Evolutionary conservation across 1,140 invertebrate genomes (phyloP).

Genomic region (Tetragnatha versicolor): DNA sequence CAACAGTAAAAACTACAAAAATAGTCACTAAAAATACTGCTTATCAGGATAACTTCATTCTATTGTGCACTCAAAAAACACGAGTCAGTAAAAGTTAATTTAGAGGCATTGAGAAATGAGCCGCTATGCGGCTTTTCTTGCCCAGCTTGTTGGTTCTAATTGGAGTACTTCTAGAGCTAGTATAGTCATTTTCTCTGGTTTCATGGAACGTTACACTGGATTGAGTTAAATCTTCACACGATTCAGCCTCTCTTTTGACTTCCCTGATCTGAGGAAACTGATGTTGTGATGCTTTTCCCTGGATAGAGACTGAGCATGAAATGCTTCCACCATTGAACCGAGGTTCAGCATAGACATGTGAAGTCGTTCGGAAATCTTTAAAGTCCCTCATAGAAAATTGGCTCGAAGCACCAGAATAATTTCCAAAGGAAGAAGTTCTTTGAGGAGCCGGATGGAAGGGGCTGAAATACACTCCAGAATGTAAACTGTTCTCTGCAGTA

Average conservation of each 20-base stretch:
- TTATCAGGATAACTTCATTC: not conserved
- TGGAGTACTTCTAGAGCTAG: constrained; percentile 47
- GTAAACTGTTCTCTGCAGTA: not conserved
- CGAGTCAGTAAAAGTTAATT: constrained; percentile 15
- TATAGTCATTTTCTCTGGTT: not conserved
- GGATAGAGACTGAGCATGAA: not conserved
- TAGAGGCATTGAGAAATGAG: constrained; percentile 40
- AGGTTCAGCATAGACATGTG: not conserved
- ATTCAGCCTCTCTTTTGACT: not conserved
- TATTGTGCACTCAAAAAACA: constrained; percentile 20
- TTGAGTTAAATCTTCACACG: constrained; percentile 7
- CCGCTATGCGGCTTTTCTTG: constrained; percentile 39
- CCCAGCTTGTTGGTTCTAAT: not conserved
- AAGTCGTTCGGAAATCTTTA: not conserved
- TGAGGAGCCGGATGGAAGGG: not conserved
- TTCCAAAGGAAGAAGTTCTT: not conserved
- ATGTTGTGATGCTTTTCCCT: not conserved
- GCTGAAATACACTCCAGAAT: not conserved
- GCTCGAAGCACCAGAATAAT: not conserved
- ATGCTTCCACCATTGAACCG: not conserved
- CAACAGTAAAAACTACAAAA: constrained; percentile 37
- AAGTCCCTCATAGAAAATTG: not conserved
- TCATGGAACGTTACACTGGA: not conserved
- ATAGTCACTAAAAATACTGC: constrained; percentile 28
- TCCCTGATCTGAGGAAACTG: not conserved